Conservation (phyloP, 2,113 vertebrate genomes). For the Myanophis thanlyinensis region DNA sequence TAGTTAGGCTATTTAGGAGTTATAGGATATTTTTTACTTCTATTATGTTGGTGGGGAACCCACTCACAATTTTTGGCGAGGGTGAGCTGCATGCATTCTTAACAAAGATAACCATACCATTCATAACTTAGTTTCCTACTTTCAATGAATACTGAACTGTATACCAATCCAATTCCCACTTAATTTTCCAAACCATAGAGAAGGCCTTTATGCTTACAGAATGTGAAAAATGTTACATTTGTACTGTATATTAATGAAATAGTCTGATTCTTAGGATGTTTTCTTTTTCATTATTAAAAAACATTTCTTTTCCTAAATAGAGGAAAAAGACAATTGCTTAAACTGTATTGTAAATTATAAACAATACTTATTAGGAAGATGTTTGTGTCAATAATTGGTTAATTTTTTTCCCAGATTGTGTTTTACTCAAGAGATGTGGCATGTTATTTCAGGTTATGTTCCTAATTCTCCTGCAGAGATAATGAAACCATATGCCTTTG, state of each 20-base stretch:
- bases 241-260: background rate
- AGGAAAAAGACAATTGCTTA: background rate
- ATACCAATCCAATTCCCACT: background rate
- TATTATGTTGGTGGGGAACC: background rate
- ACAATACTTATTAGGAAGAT: background rate
- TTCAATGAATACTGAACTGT: background rate
- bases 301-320: background rate
- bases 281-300: background rate
- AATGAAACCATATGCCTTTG: background rate
- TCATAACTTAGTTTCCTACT: background rate
- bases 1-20: background rate
- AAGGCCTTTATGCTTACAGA: background rate
- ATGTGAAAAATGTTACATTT: background rate
- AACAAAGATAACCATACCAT: background rate
- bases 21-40: background rate
- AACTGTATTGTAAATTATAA: background rate
- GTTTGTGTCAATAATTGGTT: background rate
- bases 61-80: background rate
- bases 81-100: background rate
- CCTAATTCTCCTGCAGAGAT: background rate
- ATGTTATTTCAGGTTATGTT: constrained; percentile 16
- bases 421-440: background rate
- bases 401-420: background rate
- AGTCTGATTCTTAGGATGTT: background rate
- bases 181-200: background rate